phyloP scores from a whole-genome alignment of 2,797 vertebrate genomes.

The Cynopterus sphinx region DNA sequence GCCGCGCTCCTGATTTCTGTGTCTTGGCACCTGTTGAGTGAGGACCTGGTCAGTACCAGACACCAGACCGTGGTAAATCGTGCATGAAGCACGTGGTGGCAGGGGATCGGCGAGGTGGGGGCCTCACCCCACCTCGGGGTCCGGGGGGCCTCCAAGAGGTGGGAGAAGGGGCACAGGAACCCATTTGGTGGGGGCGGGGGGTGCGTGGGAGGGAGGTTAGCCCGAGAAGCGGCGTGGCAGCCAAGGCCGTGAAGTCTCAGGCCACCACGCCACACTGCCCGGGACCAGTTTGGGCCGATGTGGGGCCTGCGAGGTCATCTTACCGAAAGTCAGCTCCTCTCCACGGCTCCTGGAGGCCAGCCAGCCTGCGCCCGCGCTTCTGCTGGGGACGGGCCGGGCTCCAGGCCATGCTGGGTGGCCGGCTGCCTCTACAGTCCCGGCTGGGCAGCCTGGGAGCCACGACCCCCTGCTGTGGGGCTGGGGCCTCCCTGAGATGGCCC shows the following conservation, averaged over 20 bases:
- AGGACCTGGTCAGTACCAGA: not conserved
- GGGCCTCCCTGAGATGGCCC: not conserved
- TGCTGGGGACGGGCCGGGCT: not conserved
- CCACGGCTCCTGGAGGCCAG: not conserved
- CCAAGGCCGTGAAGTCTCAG: not conserved
- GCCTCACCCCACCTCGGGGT: too few species aligned
- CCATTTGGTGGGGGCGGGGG: too few species aligned
- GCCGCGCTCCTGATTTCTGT: accelerated
- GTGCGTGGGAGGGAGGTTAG: not conserved
- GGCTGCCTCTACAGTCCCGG: accelerated
- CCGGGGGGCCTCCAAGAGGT: not conserved
- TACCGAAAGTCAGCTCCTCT: not conserved
- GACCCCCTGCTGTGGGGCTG: not conserved
- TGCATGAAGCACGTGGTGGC: too few species aligned
- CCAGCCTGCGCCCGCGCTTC: accelerated
- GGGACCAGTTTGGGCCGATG: not conserved
- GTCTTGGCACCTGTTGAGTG: not conserved
- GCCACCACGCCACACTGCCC: not conserved
- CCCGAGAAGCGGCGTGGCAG: not conserved
- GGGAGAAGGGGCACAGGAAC: too few species aligned
- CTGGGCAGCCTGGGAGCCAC: too few species aligned
- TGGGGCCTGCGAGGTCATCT: not conserved
- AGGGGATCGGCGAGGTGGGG: not conserved
- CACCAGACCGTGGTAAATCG: accelerated
- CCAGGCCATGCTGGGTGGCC: accelerated